phyloP scores from a whole-genome alignment of 2,888 invertebrate genomes.

The Drosophila diplacantha region DNA sequence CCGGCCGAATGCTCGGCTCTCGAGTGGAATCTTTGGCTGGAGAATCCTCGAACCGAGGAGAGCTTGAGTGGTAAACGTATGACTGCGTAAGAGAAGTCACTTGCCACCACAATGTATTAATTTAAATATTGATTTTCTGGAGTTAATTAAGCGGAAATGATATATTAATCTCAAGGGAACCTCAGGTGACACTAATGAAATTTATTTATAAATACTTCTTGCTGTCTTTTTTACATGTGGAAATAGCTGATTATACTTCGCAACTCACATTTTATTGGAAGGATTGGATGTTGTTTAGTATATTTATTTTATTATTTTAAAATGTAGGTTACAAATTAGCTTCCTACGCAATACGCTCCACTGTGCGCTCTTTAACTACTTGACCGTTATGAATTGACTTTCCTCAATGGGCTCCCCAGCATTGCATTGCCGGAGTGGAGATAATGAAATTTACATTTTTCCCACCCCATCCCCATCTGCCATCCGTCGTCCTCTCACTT shows the following conservation, averaged over 20 bases:
- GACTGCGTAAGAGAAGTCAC: constrained; percentile 8
- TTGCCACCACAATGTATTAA: not conserved
- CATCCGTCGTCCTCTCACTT: constrained; percentile 1
- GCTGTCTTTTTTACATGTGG: not conserved
- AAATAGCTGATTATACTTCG: not conserved
- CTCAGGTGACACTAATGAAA: too few species aligned
- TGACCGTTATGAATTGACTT: constrained; percentile 38
- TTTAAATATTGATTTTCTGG: not conserved
- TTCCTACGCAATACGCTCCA: not conserved
- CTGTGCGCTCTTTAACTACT: constrained; percentile 9
- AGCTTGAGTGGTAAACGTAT: constrained; percentile 15
- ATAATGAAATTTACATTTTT: constrained; percentile 41
- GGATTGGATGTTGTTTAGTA: too few species aligned
- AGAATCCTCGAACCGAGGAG: constrained; percentile 9
- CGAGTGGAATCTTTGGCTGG: constrained; percentile 19
- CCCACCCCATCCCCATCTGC: not conserved
- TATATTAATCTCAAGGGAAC: not conserved
- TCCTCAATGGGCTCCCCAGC: constrained; percentile 6
- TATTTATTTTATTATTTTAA: not conserved
- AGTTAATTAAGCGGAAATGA: constrained; percentile 6
- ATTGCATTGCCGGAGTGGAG: constrained; percentile 15
- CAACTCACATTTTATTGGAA: too few species aligned
- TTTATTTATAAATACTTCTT: too few species aligned
- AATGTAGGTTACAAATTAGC: not conserved
- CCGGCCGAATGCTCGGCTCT: constrained; percentile 4